Conservation (phyloP, 1,140 invertebrate species). For the Bursaphelenchus mucronatus region DNA sequence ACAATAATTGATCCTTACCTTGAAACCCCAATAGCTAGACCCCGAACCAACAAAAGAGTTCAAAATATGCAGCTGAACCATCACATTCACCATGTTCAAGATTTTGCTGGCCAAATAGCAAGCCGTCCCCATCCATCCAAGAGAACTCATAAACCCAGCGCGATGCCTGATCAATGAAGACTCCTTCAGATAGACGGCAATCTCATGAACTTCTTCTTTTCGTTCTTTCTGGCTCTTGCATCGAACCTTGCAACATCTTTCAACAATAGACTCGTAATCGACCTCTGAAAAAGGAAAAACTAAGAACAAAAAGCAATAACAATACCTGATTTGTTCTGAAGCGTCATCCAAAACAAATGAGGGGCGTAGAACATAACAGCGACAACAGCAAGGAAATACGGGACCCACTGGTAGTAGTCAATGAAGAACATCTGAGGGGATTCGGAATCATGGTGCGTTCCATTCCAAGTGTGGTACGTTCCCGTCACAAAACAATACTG, state of each 20-base stretch:
- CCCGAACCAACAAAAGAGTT: constrained; percentile 21
- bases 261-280: constrained; percentile 1
- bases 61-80: constrained; percentile 15
- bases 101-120: constrained; percentile 1
- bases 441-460: neutral
- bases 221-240: neutral
- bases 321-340: neutral
- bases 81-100: constrained; percentile 7
- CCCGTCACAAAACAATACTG: constrained; percentile 8
- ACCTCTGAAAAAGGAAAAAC: constrained; percentile 3
- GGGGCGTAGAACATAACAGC: constrained; percentile 19
- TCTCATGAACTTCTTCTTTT: constrained; percentile 2
- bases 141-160: neutral
- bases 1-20: neutral
- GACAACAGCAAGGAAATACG: constrained; percentile 4
- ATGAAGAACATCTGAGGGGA: neutral
- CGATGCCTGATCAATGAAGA: neutral
- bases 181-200: constrained; percentile 10
- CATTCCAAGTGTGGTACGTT: neutral
- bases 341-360: constrained; percentile 8
- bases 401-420: constrained; percentile 2
- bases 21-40: constrained; percentile 4
- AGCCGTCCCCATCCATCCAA: neutral
- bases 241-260: constrained; percentile 1
- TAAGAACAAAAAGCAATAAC: neutral